phyloP scores from a whole-genome alignment of 1,140 invertebrate species.

The Saccostrea glomerata region DNA sequence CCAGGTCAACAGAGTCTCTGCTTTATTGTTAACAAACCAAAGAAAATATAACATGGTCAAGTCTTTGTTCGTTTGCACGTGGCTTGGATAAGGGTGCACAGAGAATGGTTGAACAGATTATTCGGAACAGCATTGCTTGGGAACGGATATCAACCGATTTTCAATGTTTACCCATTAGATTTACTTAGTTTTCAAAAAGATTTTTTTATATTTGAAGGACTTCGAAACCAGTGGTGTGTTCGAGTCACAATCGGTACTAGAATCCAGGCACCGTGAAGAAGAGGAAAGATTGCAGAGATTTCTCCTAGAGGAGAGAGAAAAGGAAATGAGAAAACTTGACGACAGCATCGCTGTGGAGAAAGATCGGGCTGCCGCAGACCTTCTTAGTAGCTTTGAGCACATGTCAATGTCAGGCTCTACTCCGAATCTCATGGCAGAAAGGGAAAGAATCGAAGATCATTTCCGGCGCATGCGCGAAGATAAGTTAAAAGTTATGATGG shows the following conservation, averaged over 20 bases:
- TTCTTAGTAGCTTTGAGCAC: slow-evolving; percentile 68
- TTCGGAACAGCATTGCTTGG: not conserved
- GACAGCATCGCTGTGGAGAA: slow-evolving; percentile 69
- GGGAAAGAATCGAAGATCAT: slow-evolving; percentile 74
- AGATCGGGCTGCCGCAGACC: slow-evolving; percentile 71
- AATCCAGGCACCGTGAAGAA: slow-evolving; percentile 72
- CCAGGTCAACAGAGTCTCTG: not conserved
- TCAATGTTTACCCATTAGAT: not conserved
- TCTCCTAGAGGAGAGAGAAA: slow-evolving; percentile 72
- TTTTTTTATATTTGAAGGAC: slow-evolving; percentile 64
- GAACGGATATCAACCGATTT: not conserved
- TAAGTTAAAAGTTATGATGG: slow-evolving; percentile 67
- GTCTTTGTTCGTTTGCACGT: not conserved
- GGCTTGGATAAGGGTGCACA: slow-evolving; percentile 21
- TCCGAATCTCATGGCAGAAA: slow-evolving; percentile 68
- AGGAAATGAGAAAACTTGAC: slow-evolving; percentile 71
- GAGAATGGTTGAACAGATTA: not conserved
- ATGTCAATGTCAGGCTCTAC: slow-evolving; percentile 60
- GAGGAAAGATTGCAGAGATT: slow-evolving; percentile 73
- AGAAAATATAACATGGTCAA: not conserved
- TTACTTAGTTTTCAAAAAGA: not conserved
- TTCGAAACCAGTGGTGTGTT: slow-evolving; percentile 73
- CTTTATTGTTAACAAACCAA: not conserved
- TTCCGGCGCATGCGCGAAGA: slow-evolving; percentile 72
- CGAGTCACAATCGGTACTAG: slow-evolving; percentile 69